Base-by-base conservation (phyloP, 2,888 invertebrate genomes). In the Phengaris arion region DNA sequence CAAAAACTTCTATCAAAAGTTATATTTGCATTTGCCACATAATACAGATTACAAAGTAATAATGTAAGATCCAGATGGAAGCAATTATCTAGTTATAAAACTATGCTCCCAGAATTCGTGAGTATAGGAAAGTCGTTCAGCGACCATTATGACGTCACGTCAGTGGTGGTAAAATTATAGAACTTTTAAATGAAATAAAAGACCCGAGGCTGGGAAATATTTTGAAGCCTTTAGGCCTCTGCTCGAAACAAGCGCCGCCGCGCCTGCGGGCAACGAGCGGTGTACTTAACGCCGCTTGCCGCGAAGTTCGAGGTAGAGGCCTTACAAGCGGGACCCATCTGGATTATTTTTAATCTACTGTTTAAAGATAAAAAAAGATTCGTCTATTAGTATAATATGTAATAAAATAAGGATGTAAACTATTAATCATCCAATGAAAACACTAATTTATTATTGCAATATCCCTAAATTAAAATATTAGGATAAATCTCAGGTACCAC, bases 1-100 rank as follows among this genome's bases (percentile, higher is more conserved):
- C 35, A 45, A 64, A 64, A 35, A 64, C 35, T 64, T 64, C 35
- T 64, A 64, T 64, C 64, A 64, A 64, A 64, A 64, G 64, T 35
- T 64, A 35, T 64, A 64, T 35, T 64, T 45, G 64, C 35, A 22
- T 22, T 22, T 22, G 22, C 22, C 22, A 22, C 22, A 22, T 22
- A 22, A 22, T 64, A 64, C 10, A 64, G 12, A 5, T 64, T 64
- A 45, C 6, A 64, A 59, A 64, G 9, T 64, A 64, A 12, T 35
- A 2, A 9, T 59, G 15, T 15, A 59, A 8, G 15, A 59, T 59
- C 22, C 59, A 59, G 59, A 22, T 59, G 59, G 22, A 59, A 59
- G 0, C 6, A n/a, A n/a, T 22, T 35, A 35, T 35, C 35, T 35
- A 15, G n/a, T 15, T 13, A 57, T 22, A 57, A 8, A 57, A 54